A percentile compares a stretch with the other conserved stretches of the same genome.
These are phyloP conservation scores for Eubasilissa regina DNA, from an alignment of 1,140 invertebrate species.

Conservation along the genomic window DNA sequence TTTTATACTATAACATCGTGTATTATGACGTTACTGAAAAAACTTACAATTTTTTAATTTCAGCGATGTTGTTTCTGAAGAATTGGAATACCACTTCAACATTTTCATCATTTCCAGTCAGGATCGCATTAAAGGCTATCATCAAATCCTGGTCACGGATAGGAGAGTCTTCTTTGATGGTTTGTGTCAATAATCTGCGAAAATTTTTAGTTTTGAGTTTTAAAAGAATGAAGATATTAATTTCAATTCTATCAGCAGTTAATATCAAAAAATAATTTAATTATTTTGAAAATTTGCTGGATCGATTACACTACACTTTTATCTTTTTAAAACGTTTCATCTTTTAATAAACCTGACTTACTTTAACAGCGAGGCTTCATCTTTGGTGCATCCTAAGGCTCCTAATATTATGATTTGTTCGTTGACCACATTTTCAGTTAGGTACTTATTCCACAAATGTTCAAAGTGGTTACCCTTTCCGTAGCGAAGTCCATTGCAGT, in stretches of 20 bases:
- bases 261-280: neutral
- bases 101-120: slow-evolving; percentile 51
- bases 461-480: slow-evolving; percentile 69
- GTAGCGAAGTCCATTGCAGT: slow-evolving; percentile 74
- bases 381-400: slow-evolving; percentile 71
- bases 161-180: slow-evolving; percentile 32
- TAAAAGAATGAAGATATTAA: neutral
- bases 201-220: neutral
- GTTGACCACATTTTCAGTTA: slow-evolving; percentile 67
- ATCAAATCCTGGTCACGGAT: slow-evolving; percentile 48
- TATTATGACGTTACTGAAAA: too few relatives aligned
- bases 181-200: slow-evolving; percentile 42
- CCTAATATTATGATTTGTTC: slow-evolving; percentile 72
- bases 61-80: slow-evolving; percentile 62
- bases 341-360: too few relatives aligned
- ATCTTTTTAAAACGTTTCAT: too few relatives aligned
- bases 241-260: neutral
- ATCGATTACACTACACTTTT: too few relatives aligned
- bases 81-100: slow-evolving; percentile 61
- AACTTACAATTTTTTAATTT: slow-evolving; percentile 67
- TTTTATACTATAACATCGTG: too few relatives aligned
- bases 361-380: neutral
- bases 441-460: slow-evolving; percentile 71
- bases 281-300: too few relatives aligned
- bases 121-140: slow-evolving; percentile 45